Conservation (phyloP, 2,888 invertebrate species). For the Lapara coniferarum region DNA sequence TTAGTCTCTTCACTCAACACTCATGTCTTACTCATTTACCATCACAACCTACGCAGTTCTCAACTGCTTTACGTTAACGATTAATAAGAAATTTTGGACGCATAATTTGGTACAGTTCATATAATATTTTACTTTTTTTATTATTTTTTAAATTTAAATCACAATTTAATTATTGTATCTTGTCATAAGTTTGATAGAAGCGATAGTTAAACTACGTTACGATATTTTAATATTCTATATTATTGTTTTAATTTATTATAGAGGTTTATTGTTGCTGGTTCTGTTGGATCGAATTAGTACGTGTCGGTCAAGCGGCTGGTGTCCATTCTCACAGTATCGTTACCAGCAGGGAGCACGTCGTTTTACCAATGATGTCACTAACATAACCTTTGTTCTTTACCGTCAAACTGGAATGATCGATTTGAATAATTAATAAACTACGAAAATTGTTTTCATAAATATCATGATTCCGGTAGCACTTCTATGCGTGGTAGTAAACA, state of each 20-base stretch:
- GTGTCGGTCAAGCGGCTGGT: background rate
- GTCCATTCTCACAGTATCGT: constrained; percentile 6
- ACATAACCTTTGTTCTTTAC: background rate
- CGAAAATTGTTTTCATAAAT: background rate
- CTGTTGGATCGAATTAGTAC: background rate
- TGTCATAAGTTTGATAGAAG: constrained; percentile 61
- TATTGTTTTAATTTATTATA: background rate
- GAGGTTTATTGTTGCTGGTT: constrained; percentile 16
- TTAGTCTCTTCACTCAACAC: constrained; percentile 29
- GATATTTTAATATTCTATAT: constrained; percentile 1
- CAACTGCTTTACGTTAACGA: constrained; percentile 50
- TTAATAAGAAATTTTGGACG: constrained; percentile 75
- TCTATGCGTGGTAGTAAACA: too few relatives aligned
- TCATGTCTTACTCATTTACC: constrained; percentile 34
- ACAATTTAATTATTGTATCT: constrained; percentile 78
- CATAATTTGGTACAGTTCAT: constrained; percentile 72
- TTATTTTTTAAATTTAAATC: constrained; percentile 54
- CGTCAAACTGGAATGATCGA: background rate
- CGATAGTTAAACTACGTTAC: constrained; percentile 26
- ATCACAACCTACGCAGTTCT: constrained; percentile 45
- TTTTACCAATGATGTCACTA: background rate
- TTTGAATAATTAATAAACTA: background rate
- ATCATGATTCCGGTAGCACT: too few relatives aligned
- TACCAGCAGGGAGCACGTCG: constrained; percentile 17
- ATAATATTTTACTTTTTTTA: constrained; percentile 43